Conservation (phyloP, 2,888 invertebrate species). For the Caradrina clavipalpis region DNA sequence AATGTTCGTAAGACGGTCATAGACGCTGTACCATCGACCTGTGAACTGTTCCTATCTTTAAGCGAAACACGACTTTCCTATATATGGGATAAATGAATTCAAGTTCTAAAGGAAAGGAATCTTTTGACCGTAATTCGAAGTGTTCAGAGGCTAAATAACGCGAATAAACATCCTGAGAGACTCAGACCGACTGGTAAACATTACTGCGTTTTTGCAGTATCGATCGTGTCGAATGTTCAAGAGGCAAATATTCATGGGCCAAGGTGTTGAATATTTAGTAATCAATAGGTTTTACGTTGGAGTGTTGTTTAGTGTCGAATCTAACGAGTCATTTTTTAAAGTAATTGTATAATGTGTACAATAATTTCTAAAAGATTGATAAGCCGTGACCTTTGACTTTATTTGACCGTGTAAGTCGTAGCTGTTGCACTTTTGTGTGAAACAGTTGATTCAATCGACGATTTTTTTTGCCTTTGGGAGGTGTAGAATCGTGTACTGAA, state of each 20-base stretch:
- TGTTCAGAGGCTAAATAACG: constrained; percentile 36
- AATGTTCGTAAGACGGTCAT: constrained; percentile 12
- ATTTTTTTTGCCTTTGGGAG: no score
- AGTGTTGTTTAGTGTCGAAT: not conserved
- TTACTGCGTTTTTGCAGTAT: constrained; percentile 22
- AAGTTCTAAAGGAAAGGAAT: constrained; percentile 34
- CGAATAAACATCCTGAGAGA: constrained; percentile 16
- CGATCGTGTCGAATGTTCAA: constrained; percentile 16
- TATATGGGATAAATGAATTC: constrained; percentile 51
- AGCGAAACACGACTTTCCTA: constrained; percentile 41
- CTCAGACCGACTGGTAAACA: constrained; percentile 22
- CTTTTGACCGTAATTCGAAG: constrained; percentile 41
- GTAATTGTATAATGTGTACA: no score
- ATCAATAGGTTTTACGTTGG: not conserved
- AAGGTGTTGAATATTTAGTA: constrained; percentile 1
- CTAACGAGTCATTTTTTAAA: no score
- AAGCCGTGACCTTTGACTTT: not conserved
- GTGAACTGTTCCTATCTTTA: constrained; percentile 37
- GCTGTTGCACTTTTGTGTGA: no score
- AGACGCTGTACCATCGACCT: constrained; percentile 23
- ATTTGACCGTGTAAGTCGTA: not conserved
- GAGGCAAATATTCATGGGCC: not conserved
- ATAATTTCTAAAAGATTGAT: not conserved
- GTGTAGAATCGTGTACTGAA: no score
- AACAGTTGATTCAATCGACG: no score